Conservation (phyloP, 2,113 vertebrate species). For the Anhinga rufa region DNA sequence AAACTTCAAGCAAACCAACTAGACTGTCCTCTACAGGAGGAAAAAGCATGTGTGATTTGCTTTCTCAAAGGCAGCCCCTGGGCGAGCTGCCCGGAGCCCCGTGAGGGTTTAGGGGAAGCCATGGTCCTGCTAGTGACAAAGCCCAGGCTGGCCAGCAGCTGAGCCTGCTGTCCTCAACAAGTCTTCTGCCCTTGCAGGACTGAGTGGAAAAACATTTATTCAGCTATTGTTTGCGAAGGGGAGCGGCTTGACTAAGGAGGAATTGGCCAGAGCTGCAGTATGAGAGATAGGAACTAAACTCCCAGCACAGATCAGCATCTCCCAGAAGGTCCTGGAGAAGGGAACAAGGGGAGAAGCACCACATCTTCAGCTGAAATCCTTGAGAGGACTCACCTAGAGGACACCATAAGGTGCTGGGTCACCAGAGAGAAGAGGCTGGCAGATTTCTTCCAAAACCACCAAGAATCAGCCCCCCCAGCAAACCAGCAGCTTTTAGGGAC, state of each 20-base stretch:
- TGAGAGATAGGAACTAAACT: not conserved
- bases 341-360: not conserved
- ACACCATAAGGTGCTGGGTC: not conserved
- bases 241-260: not conserved
- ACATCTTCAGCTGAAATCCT: not conserved
- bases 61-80: not conserved
- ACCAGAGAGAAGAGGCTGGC: not conserved
- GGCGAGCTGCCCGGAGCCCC: not conserved
- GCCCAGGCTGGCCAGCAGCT: not conserved
- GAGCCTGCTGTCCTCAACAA: not conserved
- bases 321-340: not conserved
- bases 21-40: not conserved
- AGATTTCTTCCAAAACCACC: not conserved
- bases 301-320: not conserved
- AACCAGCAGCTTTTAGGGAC: not conserved
- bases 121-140: not conserved
- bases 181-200: not conserved
- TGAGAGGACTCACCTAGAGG: not conserved
- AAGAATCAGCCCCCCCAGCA: not conserved
- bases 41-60: not conserved
- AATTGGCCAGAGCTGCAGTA: not conserved
- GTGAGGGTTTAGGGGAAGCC: not conserved
- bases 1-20: not conserved
- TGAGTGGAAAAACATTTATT: not conserved
- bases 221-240: not conserved